Conservation (phyloP, 2,888 invertebrate species). For the Biston stratarius region DNA sequence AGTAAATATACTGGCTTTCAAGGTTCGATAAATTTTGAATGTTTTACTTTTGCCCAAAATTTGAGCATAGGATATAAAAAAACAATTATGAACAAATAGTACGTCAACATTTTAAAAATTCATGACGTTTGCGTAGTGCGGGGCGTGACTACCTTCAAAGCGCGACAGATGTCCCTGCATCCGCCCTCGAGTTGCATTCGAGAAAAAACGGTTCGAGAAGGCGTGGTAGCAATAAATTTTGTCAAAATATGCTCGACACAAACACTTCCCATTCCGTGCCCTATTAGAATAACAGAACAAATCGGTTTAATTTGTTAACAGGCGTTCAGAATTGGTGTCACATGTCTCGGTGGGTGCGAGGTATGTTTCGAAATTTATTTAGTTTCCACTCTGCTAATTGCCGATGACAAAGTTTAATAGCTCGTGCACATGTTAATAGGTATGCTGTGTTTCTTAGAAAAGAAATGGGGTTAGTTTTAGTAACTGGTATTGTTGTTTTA, state of each 20-base stretch:
- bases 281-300: slow-evolving; percentile 86
- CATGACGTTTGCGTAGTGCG: slow-evolving; percentile 53
- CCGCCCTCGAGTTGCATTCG: slow-evolving; percentile 67
- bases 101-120: slow-evolving; percentile 62
- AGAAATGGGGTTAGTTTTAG: slow-evolving; percentile 27
- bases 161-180: slow-evolving; percentile 80
- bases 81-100: slow-evolving; percentile 29
- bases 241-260: slow-evolving; percentile 84
- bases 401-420: slow-evolving; percentile 83
- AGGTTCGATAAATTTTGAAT: too few species aligned
- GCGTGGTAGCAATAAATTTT: slow-evolving; percentile 86
- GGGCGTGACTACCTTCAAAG: slow-evolving; percentile 76
- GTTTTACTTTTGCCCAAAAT: not conserved
- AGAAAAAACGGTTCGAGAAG: slow-evolving; percentile 74
- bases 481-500: slow-evolving; percentile 17
- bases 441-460: slow-evolving; percentile 39
- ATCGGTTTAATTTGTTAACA: slow-evolving; percentile 86
- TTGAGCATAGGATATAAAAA: slow-evolving; percentile 10
- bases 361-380: slow-evolving; percentile 74
- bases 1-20: too few species aligned
- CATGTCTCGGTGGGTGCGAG: slow-evolving; percentile 70
- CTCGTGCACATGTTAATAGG: slow-evolving; percentile 78
- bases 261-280: slow-evolving; percentile 82
- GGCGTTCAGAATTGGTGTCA: slow-evolving; percentile 81
- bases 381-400: slow-evolving; percentile 81